These are phyloP conservation scores for Microcebus lehilahytsara DNA, from an alignment of 2,113 vertebrate genomes.

Conservation along the genomic window DNA sequence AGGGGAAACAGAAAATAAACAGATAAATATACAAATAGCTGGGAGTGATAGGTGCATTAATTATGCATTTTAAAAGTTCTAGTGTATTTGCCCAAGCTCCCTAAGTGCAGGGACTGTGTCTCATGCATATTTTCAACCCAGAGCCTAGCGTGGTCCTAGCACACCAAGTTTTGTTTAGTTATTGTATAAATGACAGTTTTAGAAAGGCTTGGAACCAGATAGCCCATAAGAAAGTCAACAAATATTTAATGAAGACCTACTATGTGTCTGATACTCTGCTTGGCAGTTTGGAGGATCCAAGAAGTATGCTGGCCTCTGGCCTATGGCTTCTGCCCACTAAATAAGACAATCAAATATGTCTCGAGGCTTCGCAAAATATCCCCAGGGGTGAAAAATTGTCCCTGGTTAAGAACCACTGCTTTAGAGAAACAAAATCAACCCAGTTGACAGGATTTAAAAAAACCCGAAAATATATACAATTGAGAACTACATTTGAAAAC, in stretches of 20 bases:
- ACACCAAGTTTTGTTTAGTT: background rate
- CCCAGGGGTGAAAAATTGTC: background rate
- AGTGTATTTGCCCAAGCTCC: background rate
- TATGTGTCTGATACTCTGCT: background rate
- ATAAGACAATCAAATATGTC: background rate
- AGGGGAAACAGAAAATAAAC: background rate
- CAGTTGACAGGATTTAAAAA: background rate
- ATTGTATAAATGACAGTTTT: background rate
- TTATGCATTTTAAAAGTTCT: background rate
- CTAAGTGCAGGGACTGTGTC: background rate
- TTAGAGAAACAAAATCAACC: background rate
- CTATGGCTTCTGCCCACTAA: background rate
- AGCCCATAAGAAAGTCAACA: background rate
- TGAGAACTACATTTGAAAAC: background rate
- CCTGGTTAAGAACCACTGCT: background rate
- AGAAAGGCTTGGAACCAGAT: background rate
- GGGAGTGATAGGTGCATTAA: background rate
- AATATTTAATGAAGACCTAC: background rate
- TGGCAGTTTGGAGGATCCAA: background rate
- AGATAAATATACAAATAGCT: background rate
- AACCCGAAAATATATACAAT: background rate
- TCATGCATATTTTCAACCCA: background rate
- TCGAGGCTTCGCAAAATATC: background rate
- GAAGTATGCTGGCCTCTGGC: background rate
- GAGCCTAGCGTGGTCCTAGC: background rate